Conservation (phyloP, 2,797 vertebrate genomes). For the Neosalanx taihuensis region DNA sequence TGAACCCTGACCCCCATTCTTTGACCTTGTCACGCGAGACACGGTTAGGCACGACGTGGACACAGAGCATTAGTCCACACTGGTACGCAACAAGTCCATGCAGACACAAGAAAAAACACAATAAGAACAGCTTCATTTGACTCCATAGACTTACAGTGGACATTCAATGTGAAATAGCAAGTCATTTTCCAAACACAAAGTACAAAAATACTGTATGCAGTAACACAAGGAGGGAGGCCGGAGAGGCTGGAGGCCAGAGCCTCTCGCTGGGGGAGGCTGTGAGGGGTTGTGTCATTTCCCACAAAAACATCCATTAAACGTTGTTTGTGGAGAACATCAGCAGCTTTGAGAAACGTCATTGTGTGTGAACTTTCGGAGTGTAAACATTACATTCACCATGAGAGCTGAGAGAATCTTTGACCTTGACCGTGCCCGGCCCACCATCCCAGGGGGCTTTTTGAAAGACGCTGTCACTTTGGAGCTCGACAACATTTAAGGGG, state of each 20-base stretch:
- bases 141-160: constrained; percentile 12
- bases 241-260: not conserved
- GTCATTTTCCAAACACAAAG: constrained; percentile 25
- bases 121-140: constrained; percentile 25
- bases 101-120: constrained; percentile 20
- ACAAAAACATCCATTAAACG: not conserved
- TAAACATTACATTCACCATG: not conserved
- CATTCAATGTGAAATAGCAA: constrained; percentile 24
- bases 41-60: constrained; percentile 36
- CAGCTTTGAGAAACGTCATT: constrained; percentile 26
- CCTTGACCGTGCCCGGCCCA: too few relatives aligned
- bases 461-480: too few relatives aligned
- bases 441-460: too few relatives aligned
- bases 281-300: not conserved
- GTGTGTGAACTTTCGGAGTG: not conserved
- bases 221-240: constrained; percentile 9
- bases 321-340: constrained; percentile 25
- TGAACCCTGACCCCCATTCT: not conserved
- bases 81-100: constrained; percentile 47
- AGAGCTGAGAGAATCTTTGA: not conserved
- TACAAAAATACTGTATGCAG: constrained; percentile 43
- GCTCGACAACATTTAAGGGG: too few relatives aligned
- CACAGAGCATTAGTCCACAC: constrained; percentile 39
- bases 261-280: too few relatives aligned
- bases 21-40: constrained; percentile 37